Conservation (phyloP, 2,888 invertebrate species). For the Stenotaenia linearis region DNA sequence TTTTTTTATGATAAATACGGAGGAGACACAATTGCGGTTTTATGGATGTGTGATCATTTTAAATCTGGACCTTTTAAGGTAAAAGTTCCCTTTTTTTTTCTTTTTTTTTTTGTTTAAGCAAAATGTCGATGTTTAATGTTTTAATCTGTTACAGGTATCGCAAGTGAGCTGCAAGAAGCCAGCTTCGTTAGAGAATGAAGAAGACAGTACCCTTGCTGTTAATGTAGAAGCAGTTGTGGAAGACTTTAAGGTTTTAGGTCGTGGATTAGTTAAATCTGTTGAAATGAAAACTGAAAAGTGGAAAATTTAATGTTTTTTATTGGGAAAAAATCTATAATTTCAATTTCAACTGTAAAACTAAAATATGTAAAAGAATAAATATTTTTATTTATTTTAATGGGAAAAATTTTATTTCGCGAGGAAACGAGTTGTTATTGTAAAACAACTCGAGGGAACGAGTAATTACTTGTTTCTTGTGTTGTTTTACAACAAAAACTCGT, state of each 20-base stretch:
- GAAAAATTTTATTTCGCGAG: too few species aligned
- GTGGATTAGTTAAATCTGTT: constrained; percentile 59
- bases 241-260: constrained; percentile 64
- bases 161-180: not conserved
- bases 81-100: constrained; percentile 37
- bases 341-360: too few species aligned
- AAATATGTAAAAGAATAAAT: too few species aligned
- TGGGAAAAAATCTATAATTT: not conserved
- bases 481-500: too few species aligned
- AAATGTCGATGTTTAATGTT: not conserved
- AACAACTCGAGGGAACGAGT: too few species aligned
- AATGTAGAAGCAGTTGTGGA: constrained; percentile 64
- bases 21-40: constrained; percentile 73
- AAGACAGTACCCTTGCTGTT: constrained; percentile 49
- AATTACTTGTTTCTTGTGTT: too few species aligned
- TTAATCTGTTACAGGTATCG: not conserved
- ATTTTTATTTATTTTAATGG: too few species aligned
- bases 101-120: not conserved
- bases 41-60: constrained; percentile 69
- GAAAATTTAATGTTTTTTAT: constrained; percentile 29
- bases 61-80: constrained; percentile 68
- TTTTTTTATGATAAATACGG: constrained; percentile 87
- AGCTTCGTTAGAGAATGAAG: constrained; percentile 38
- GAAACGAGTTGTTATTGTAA: too few species aligned
- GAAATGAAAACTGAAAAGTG: constrained; percentile 39